Base-by-base conservation (phyloP, 2,888 invertebrate genomes). In the Thecophora atra region DNA sequence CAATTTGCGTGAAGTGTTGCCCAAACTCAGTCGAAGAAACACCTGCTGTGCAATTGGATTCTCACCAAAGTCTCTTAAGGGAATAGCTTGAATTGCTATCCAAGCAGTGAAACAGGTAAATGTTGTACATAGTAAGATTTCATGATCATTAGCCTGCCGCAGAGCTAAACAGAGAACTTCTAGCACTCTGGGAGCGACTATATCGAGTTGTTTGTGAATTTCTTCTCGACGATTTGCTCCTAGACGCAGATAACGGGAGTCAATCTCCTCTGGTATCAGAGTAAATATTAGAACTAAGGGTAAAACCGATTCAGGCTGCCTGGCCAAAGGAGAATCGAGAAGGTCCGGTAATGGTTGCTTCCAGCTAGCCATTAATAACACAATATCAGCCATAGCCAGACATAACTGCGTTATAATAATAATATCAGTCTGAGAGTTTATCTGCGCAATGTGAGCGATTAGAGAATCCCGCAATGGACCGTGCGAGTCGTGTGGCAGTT, bases 191-290 rank as follows among this genome's bases (percentile, higher is more conserved):
- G 92, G 90, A 37, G 95, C 91, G n/a, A n/a, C n/a, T n/a, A n/a
- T n/a, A 79, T 91, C 90, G 76, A 98, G 89, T 83, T 97, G 95
- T 70, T 91, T 89, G 78, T 93, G 90, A 58, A 99, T 91, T 81
- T 97, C 94, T 76, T 92, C 90, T 75, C 98, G 89, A 74, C 99
- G 89, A 87, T 98, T 99, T 77, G 95, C 95, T 52, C 98, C 99
- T 74, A 99, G 89, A 81, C 92, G 91, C 72, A 96, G 88, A 77
- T 90, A 91, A 77, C 93, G 87, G 0, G 94, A 94, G 84, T 93
- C 93, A 72, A 97, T 92, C 90, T 99, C 99, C 88, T 99, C 99
- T 6, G 99, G 98, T 81, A 99, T 88, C 30, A 98, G 94, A 63
- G 94, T 97, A 77, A 99, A 89, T 77, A 99, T 91, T 89, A 98